phyloP scores from a whole-genome alignment of 2,888 invertebrate genomes.

The Achlya flavicornis region DNA sequence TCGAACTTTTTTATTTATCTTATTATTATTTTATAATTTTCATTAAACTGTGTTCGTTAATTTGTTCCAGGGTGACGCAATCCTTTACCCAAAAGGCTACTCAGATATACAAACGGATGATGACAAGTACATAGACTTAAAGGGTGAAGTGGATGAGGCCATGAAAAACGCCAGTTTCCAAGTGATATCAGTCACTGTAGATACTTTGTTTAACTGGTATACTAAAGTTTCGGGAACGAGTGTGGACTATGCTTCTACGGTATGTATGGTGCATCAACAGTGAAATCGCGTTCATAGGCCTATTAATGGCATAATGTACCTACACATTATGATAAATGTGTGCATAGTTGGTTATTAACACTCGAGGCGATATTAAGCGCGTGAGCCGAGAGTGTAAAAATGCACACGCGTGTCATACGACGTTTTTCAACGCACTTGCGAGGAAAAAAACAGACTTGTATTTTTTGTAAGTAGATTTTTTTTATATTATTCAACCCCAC shows the following conservation, averaged over 20 bases:
- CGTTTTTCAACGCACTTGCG: too few species aligned
- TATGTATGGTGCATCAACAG: conserved; percentile 30
- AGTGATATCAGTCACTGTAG: conserved; percentile 51
- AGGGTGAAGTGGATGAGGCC: conserved; percentile 66
- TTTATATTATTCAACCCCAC: too few species aligned
- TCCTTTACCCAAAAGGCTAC: conserved; percentile 70
- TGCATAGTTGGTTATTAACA: too few species aligned
- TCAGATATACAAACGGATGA: conserved; percentile 55
- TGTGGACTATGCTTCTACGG: conserved; percentile 72
- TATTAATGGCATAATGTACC: background rate
- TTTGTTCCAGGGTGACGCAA: conserved; percentile 66
- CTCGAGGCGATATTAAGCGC: too few species aligned
- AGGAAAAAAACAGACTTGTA: too few species aligned
- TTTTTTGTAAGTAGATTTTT: too few species aligned
- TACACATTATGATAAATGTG: too few species aligned
- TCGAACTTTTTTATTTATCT: too few species aligned
- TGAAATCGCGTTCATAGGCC: background rate
- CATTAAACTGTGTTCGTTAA: background rate
- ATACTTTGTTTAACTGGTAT: conserved; percentile 66
- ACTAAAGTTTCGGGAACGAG: conserved; percentile 63
- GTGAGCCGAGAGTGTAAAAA: too few species aligned
- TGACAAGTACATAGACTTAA: conserved; percentile 69
- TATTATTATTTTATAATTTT: too few species aligned
- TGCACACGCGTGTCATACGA: too few species aligned
- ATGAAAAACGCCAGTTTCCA: conserved; percentile 68